phyloP scores from a whole-genome alignment of 1,140 invertebrate genomes.

The Macrotrachela quadricornifera region DNA sequence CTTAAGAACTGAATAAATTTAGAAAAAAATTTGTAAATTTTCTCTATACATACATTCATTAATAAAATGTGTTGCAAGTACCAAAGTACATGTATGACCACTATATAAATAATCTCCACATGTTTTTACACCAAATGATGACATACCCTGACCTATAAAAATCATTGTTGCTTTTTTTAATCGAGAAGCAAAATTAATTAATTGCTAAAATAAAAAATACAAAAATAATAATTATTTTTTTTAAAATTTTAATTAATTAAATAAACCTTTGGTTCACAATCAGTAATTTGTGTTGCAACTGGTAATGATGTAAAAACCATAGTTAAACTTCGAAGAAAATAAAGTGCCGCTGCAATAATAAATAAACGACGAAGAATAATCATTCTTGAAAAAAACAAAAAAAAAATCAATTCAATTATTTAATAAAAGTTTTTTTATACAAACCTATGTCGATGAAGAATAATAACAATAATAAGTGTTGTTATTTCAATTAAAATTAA shows the following conservation, averaged over 20 bases:
- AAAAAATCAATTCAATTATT: too few species aligned
- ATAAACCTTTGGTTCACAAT: too few species aligned
- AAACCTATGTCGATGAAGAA: slow-evolving; percentile 93
- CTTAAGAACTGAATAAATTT: too few species aligned
- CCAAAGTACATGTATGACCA: slow-evolving; percentile 85
- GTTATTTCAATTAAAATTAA: slow-evolving; percentile 66
- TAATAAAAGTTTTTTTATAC: too few species aligned
- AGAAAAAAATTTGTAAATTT: too few species aligned
- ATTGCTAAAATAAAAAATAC: slow-evolving; percentile 20
- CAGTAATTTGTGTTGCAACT: slow-evolving; percentile 1
- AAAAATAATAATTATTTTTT: not conserved
- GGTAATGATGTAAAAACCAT: slow-evolving; percentile 96
- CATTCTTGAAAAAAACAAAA: slow-evolving; percentile 28
- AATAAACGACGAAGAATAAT: slow-evolving; percentile 82
- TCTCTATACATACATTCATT: slow-evolving; percentile 75
- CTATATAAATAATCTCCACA: slow-evolving; percentile 99
- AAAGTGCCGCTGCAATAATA: slow-evolving; percentile 80
- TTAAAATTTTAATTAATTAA: slow-evolving; percentile 4
- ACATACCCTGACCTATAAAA: slow-evolving; percentile 87
- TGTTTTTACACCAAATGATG: slow-evolving; percentile 80
- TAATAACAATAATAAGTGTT: slow-evolving; percentile 63
- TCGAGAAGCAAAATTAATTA: slow-evolving; percentile 35
- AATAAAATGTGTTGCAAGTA: slow-evolving; percentile 94
- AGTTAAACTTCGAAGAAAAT: slow-evolving; percentile 79
- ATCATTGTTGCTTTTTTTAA: slow-evolving; percentile 66